These are phyloP conservation scores for Alectoris magna DNA, from an alignment of 2,797 vertebrate species.

Conservation along the genomic window DNA sequence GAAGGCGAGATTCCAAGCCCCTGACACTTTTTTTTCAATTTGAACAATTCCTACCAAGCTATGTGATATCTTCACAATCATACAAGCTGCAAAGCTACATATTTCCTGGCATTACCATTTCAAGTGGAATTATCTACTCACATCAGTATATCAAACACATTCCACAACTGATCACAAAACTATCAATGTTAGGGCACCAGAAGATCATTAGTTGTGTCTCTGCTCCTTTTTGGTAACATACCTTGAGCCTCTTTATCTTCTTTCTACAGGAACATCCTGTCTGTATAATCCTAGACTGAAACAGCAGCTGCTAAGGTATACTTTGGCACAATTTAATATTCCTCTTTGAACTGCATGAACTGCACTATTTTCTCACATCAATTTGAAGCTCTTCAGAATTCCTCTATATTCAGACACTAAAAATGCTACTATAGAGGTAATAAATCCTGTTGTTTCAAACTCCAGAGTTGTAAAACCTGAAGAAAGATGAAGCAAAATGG, in stretches of 20 bases:
- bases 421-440: background rate
- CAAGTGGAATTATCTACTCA: background rate
- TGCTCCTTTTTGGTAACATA: background rate
- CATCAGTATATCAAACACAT: background rate
- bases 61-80: background rate
- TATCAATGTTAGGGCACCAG: background rate
- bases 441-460: background rate
- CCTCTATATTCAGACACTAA: background rate
- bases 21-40: background rate
- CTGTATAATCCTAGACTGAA: background rate
- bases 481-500: background rate
- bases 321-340: background rate
- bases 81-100: background rate
- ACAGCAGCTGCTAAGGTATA: background rate
- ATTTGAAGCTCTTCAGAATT: background rate
- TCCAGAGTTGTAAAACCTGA: background rate
- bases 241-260: background rate
- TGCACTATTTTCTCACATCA: background rate
- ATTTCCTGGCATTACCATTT: background rate
- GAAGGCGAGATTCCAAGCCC: background rate
- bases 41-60: background rate
- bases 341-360: background rate
- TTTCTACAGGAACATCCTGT: background rate
- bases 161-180: background rate
- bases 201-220: background rate